These are phyloP conservation scores for Porphyrio hochstetteri DNA, from an alignment of 2,113 vertebrate genomes.

Conservation along the genomic window DNA sequence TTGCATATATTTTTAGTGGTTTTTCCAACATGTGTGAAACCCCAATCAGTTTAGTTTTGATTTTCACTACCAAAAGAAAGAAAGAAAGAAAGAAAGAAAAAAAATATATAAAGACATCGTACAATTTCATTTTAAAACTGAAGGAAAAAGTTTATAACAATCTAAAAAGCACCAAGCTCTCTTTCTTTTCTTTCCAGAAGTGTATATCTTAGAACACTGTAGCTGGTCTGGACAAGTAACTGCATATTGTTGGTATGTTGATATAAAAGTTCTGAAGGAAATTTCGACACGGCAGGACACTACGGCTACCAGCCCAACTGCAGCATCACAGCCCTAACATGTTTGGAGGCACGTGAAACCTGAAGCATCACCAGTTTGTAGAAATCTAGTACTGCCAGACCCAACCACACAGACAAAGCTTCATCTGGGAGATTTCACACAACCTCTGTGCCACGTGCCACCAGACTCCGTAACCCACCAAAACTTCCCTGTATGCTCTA, in stretches of 20 bases:
- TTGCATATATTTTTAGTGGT: conserved; percentile 5
- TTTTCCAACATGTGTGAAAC: conserved; percentile 60
- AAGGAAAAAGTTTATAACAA: neutral
- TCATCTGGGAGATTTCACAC: neutral
- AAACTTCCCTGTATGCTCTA: neutral
- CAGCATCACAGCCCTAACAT: accelerated
- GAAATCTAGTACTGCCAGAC: neutral
- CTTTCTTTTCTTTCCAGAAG: neutral
- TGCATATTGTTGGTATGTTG: neutral
- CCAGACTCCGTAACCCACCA: neutral
- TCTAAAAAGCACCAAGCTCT: neutral
- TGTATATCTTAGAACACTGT: neutral
- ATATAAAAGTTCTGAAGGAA: neutral
- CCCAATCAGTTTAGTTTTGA: conserved; percentile 24
- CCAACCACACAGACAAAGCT: neutral
- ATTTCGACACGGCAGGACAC: neutral
- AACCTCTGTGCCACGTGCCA: neutral
- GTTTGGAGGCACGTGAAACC: neutral
- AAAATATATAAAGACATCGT: accelerated
- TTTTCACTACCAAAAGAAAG: neutral
- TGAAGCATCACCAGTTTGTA: neutral
- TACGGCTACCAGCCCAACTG: neutral
- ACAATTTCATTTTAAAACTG: neutral
- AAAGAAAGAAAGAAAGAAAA: neutral
- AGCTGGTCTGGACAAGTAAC: neutral